phyloP scores from a whole-genome alignment of 2,797 vertebrate species.

The Heliangelus exortis region DNA sequence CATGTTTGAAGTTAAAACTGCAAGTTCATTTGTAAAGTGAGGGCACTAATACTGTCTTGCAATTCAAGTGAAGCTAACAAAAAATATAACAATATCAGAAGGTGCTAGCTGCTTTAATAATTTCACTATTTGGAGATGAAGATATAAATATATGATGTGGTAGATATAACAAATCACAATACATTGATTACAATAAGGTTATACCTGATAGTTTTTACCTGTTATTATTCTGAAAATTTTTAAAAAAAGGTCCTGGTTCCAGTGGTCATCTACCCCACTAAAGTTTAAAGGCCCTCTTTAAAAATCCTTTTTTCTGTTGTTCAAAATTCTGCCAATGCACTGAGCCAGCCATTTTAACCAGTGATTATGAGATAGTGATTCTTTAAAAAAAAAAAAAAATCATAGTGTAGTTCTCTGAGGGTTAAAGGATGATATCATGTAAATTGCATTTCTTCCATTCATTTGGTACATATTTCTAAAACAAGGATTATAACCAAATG shows the following conservation, averaged over 20 bases:
- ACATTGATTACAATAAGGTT: not conserved
- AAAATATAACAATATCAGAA: not conserved
- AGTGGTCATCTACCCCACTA: not conserved
- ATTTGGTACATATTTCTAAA: not conserved
- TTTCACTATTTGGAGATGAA: not conserved
- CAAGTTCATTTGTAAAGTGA: not conserved
- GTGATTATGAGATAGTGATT: too few relatives aligned
- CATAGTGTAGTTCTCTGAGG: not conserved
- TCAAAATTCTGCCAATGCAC: not conserved
- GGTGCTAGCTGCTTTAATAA: not conserved
- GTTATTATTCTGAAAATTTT: not conserved
- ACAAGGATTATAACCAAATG: not conserved
- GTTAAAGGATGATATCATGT: not conserved
- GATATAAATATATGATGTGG: accelerated
- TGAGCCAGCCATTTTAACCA: not conserved
- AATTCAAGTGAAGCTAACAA: not conserved
- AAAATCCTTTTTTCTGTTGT: not conserved
- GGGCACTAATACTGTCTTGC: not conserved
- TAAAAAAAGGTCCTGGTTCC: not conserved
- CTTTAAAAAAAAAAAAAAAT: not conserved
- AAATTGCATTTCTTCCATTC: not conserved
- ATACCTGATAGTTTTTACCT: not conserved
- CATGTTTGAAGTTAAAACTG: not conserved
- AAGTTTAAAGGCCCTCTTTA: not conserved
- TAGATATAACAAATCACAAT: not conserved